These are phyloP conservation scores for Grantiella picta DNA, from an alignment of 2,113 vertebrate genomes.

Conservation along the genomic window DNA sequence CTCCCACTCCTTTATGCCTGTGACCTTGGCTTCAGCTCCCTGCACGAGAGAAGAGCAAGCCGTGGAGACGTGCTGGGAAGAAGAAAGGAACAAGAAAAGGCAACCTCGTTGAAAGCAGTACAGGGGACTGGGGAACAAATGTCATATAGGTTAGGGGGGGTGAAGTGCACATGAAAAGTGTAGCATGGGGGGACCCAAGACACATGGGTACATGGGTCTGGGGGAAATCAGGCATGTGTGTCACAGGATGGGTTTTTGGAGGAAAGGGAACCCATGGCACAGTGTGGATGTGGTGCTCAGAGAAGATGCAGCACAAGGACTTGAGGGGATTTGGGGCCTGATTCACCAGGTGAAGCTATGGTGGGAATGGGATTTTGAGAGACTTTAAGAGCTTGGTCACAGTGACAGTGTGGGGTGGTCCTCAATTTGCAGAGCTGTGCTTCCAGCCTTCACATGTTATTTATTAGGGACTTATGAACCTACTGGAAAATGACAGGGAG, in stretches of 20 bases:
- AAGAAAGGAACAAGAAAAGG: not conserved
- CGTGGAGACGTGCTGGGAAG: not conserved
- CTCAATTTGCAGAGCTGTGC: not conserved
- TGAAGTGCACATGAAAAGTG: not conserved
- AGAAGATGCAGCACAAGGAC: not conserved
- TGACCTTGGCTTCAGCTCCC: not conserved
- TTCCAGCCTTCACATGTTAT: not conserved
- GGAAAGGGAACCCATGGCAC: not conserved
- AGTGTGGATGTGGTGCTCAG: accelerated
- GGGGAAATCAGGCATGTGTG: not conserved
- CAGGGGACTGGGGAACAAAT: not conserved
- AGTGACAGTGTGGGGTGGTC: accelerated
- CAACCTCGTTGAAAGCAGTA: not conserved
- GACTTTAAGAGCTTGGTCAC: not conserved
- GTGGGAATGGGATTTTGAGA: not conserved
- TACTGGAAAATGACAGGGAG: not conserved
- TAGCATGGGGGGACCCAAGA: not conserved
- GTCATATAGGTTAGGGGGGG: not conserved
- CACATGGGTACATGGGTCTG: accelerated
- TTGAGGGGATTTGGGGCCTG: not conserved
- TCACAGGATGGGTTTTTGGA: not conserved
- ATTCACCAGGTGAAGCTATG: not conserved
- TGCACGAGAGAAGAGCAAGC: not conserved
- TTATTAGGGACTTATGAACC: not conserved
- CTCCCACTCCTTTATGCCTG: not conserved